Evolutionary conservation across 2,888 invertebrate genomes (phyloP), one percentile per base, ranked within the genome.

Genomic region (Macrophya alboannulata): DNA sequence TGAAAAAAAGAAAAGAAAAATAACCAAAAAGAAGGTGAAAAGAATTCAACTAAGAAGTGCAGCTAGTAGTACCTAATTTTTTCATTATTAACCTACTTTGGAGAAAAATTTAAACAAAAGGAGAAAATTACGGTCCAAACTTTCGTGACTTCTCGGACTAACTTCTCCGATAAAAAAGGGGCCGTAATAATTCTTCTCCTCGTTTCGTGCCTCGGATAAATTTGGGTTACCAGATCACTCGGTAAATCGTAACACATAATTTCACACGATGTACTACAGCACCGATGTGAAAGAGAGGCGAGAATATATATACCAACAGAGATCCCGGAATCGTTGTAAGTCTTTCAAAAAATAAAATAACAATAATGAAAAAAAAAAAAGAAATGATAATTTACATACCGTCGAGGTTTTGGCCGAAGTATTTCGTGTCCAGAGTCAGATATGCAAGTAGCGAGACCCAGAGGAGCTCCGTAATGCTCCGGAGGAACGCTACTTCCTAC

Each of bases 401-500:
- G 96, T 93, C 98, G 95, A 12, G 98, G 97, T 93, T 98, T 98
- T 15, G 98, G 98, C 87, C 97, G 95, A 88, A 98, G 95, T 91
- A 98, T 98, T 94, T 98, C 97, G 94, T 98, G 97, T 90, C 96
- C 97, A 89, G 97, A 96, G 93, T 96, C 96, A 82, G 96, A 95
- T 90, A 96, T 96, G 92, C 96, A 96, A 86, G 96, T 94, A 86
- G 95, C 96, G 74, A 92, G 87, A 90, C 96, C 95, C 86, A 96
- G 93, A 48, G 96, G 96, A 87, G 95, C 95, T 74, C 95, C 95
- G 89, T 95, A 94, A 91, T 95, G 95, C 90, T 95, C 95, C 62
- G 91, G 89, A 8, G 91, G 90, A 77, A 21, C 71, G 68, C 68
- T 71, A 68, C 37, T 48, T 45, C 83, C 81, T 40, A 62, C 83